Base-by-base conservation (phyloP, 1,140 invertebrate genomes). In the Sweltsa coloradensis region DNA sequence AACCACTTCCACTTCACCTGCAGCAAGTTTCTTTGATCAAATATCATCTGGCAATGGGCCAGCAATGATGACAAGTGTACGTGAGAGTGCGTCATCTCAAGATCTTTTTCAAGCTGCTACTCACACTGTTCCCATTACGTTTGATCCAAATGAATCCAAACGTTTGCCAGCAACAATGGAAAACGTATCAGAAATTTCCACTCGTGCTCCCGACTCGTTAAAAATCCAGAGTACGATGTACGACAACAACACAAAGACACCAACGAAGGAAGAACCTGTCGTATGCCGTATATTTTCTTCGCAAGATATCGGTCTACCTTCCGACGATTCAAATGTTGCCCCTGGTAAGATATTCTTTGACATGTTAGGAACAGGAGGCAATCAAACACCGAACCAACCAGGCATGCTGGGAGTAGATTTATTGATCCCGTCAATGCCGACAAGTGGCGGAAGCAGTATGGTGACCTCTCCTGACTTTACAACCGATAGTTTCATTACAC, bases 211-310 rank as follows among this genome's bases (percentile, higher is more conserved):
- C 5, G 34, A 37, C 7, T n/a, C 5, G 16, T 37, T n/a, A 5
- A 37, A 5, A 21, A 37, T 5, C 16, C 5, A 7, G 29, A 9
- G 9, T 9, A 31, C 14, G 43, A 43, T 13, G 24, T 53, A n/a
- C 45, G 26, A 13, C 26, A 44, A 9, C 18, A 31, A 25, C 27
- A 52, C 40, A 16, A 45, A 36, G 50, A 52, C 36, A 9, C 31
- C 37, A 14, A 26, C 48, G 4, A 59, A 61, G 52, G 61, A 60
- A 42, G 66, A 69, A 50, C 66, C 67, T 22, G 61, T 64, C 43
- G 62, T 69, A 3, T 69, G 68, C 53, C 58, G 62, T 56, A 55
- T 69, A 44, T 70, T 69, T 54, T 45, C 49, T 26, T 37, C 34
- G 16, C 31, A 53, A 43, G 39, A 34, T n/a, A n/a, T n/a, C n/a